Conservation (phyloP, 2,113 vertebrate species). For the Eclectus roratus region DNA sequence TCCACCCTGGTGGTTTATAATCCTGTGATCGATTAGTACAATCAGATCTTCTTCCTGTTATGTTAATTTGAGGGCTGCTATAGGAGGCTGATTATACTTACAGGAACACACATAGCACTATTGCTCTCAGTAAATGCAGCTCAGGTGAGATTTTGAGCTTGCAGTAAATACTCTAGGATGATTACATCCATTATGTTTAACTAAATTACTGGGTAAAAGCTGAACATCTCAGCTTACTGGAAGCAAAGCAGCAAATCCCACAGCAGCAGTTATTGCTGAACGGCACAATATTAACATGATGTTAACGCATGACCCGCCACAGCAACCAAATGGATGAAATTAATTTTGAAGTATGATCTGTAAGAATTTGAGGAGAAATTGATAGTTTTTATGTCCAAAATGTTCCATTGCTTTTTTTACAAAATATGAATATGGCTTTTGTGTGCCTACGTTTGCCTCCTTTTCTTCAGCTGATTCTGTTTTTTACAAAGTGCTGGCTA, state of each 20-base stretch:
- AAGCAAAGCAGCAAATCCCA: neutral
- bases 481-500: neutral
- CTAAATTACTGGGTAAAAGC: neutral
- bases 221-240: neutral
- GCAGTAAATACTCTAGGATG: neutral
- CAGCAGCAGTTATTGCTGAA: neutral
- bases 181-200: slow-evolving; percentile 11
- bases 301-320: neutral
- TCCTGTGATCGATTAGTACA: neutral
- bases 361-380: neutral
- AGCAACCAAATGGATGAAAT: neutral
- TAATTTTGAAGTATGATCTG: neutral
- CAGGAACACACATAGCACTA: neutral
- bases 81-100: slow-evolving; percentile 1
- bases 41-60: slow-evolving; percentile 6
- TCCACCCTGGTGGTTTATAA: neutral
- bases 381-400: neutral
- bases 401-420: neutral
- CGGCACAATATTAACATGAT: neutral
- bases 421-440: accelerated
- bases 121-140: neutral
- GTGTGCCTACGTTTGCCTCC: neutral
- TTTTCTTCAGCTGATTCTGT: neutral
- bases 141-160: neutral
- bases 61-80: slow-evolving; percentile 25